Conservation (phyloP, 2,113 vertebrate genomes). For the Ahaetulla prasina region DNA sequence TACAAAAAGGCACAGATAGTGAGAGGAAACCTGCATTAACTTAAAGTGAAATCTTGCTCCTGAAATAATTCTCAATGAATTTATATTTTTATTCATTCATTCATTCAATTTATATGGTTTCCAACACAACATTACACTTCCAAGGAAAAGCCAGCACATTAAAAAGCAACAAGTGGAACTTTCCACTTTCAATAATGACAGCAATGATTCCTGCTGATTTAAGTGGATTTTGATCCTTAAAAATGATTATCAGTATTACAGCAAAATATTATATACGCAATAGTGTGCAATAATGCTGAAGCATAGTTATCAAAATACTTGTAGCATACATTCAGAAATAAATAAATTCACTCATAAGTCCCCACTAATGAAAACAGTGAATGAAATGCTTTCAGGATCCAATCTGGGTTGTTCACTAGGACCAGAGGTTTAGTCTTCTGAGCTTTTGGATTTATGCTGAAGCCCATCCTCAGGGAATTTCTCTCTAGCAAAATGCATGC, state of each 20-base stretch:
- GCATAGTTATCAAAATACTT: not conserved
- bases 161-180: not conserved
- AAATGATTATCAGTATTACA: not conserved
- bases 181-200: not conserved
- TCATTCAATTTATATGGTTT: not conserved
- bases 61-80: constrained; percentile 8
- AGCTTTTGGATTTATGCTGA: not conserved
- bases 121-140: not conserved
- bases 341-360: not conserved
- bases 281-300: not conserved
- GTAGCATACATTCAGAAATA: not conserved
- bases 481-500: not conserved
- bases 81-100: not conserved
- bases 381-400: not conserved
- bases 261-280: not conserved
- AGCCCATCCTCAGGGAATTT: not conserved
- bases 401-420: not conserved
- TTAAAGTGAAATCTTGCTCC: not conserved
- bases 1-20: not conserved
- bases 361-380: not conserved
- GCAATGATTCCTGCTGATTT: not conserved
- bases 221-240: not conserved
- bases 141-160: not conserved
- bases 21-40: not conserved
- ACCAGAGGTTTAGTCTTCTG: not conserved